A percentile compares a stretch with the other conserved stretches of the same genome.
These are phyloP conservation scores for Paratrypauchen microcephalus DNA, from an alignment of 2,797 vertebrate species.

Conservation along the genomic window DNA sequence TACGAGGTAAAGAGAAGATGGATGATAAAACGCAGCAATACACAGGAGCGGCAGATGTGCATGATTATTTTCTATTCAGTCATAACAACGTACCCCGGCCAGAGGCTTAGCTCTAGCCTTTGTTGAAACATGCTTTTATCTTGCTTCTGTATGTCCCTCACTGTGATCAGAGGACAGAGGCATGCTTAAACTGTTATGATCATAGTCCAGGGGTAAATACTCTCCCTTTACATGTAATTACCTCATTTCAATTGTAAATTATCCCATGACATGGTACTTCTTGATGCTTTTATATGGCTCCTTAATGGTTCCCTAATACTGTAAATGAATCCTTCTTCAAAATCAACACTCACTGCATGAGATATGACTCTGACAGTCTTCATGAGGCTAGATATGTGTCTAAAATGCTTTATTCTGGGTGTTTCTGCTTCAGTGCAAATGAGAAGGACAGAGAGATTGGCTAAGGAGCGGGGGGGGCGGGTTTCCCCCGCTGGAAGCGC, in stretches of 20 bases:
- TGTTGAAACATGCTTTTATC: conserved; percentile 52
- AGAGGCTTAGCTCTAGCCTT: conserved; percentile 45
- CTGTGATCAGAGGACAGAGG: conserved; percentile 19
- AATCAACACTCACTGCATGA: no score
- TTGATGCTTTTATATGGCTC: no score
- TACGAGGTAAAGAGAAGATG: conserved; percentile 32
- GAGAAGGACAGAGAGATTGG: no score
- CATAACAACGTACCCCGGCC: conserved; percentile 51
- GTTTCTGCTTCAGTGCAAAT: no score
- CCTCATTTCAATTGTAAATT: background rate
- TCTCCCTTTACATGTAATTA: background rate
- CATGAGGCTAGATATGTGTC: no score
- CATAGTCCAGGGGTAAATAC: background rate
- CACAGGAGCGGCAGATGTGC: conserved; percentile 42
- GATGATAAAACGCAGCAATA: conserved; percentile 45
- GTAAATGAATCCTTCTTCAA: no score
- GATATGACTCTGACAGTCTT: no score
- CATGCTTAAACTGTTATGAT: background rate
- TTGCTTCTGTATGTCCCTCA: conserved; percentile 33
- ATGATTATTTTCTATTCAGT: conserved; percentile 66
- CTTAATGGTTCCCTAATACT: no score
- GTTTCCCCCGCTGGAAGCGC: no score
- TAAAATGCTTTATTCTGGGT: no score
- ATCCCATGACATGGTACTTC: no score
- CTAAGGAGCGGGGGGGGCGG: no score